These are phyloP conservation scores for Leucophora obtusa DNA, from an alignment of 2,888 invertebrate species.

Conservation along the genomic window DNA sequence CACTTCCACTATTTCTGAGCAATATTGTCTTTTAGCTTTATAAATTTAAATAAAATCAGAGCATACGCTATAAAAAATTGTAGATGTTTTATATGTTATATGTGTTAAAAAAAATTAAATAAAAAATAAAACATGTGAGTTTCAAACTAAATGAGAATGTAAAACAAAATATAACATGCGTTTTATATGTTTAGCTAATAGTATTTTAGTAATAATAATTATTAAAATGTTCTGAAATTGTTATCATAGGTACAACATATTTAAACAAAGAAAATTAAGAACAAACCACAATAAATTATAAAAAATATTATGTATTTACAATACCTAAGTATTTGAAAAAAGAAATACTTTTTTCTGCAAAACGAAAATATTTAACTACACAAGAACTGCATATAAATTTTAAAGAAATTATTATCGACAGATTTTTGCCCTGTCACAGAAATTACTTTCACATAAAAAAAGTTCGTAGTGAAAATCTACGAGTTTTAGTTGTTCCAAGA, in stretches of 20 bases:
- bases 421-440: background rate
- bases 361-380: too few relatives aligned
- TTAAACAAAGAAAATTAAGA: constrained; percentile 10
- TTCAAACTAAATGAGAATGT: constrained; percentile 36
- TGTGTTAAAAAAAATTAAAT: constrained; percentile 46
- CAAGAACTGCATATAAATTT: background rate
- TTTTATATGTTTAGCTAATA: constrained; percentile 27
- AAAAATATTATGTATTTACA: background rate
- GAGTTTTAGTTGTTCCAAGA: too few relatives aligned
- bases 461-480: too few relatives aligned
- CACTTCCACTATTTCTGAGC: constrained; percentile 6
- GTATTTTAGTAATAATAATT: constrained; percentile 5
- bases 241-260: background rate
- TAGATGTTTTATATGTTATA: constrained; percentile 60
- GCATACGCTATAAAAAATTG: constrained; percentile 36
- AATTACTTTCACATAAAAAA: too few relatives aligned
- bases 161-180: constrained; percentile 8
- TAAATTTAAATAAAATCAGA: background rate
- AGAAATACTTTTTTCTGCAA: background rate
- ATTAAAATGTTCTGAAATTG: constrained; percentile 22
- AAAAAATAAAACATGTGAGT: constrained; percentile 37
- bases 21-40: constrained; percentile 30
- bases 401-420: background rate
- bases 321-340: background rate
- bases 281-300: background rate